Evolutionary conservation across 2,797 vertebrate genomes (phyloP), one percentile per base, ranked within the genome.

Genomic region (Erithacus rubecula): DNA sequence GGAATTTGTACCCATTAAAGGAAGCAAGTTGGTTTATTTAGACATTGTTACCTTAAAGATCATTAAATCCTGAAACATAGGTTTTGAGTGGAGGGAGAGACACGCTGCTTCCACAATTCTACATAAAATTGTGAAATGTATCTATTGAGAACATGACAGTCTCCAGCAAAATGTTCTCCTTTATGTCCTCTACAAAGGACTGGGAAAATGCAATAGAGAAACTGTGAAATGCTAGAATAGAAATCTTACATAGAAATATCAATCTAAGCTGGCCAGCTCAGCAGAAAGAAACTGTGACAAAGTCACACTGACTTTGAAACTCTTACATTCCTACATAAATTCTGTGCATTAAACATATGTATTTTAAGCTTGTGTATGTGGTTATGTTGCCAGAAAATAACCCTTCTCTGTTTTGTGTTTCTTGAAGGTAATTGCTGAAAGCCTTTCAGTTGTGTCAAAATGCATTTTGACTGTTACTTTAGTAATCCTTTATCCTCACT

Each of bases 391-490:
- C 69, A 87, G 15, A 39, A 84, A 90, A 94, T 68, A 75, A 95
- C 30, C 7, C 6, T 26, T 29, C 13, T 82, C 5, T 67, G 1
- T 95, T 72, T 79, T 90, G 9, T 71, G 12, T 65, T 92, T 63
- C 87, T 84, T 96, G n/a, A 87, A 99, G 98, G 98, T 99, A 70
- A 96, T 99, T 34, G 98, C 99, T 27, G 99, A 99, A 98, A 99
- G 99, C 95, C 95, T 99, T 83, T 98, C 99, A 1, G 97, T 99
- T 85, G 95, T 99, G 52, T 98, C 98, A 37, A 99, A 98, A 97
- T 99, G 99, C 87, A 19, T 98, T 60, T 84, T 99, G 65, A 99
- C 98, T 0, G 98, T 99, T 89, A 87, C 97, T 83, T 97, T 99
- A 83, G 98, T 99, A 81, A 94, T 99, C 30, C 97, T 98, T 67